Evolutionary conservation across 2,888 invertebrate species (phyloP).

Genomic region (Lordiphosa fenestrarum): DNA sequence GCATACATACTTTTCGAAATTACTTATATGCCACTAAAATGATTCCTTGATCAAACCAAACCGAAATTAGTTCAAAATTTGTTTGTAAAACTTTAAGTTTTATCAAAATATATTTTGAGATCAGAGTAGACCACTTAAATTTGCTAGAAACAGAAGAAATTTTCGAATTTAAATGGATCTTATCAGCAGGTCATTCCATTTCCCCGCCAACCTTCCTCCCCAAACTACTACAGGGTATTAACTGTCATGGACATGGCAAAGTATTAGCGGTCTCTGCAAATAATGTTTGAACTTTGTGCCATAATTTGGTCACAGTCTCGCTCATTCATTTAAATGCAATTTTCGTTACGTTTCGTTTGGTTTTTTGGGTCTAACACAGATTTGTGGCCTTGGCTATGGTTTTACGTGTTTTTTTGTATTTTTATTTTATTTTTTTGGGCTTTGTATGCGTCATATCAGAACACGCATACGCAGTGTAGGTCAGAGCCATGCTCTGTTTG

Average conservation of each 20-base stretch:
- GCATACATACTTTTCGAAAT: too few species aligned
- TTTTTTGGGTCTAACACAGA: slow-evolving; percentile 54
- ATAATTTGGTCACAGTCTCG: slow-evolving; percentile 56
- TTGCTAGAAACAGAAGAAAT: too few species aligned
- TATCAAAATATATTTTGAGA: too few species aligned
- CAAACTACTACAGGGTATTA: slow-evolving; percentile 46
- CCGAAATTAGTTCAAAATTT: too few species aligned
- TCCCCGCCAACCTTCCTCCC: too few species aligned
- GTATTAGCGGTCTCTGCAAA: slow-evolving; percentile 50
- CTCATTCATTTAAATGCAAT: background rate
- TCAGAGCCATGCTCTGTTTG: slow-evolving; percentile 14
- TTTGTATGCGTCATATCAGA: slow-evolving; percentile 62
- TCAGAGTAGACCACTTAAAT: too few species aligned
- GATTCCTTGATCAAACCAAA: too few species aligned
- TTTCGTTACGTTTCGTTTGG: slow-evolving; percentile 1
- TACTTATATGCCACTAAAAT: too few species aligned
- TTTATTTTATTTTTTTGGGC: slow-evolving; percentile 43
- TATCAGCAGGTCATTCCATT: too few species aligned
- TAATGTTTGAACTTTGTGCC: slow-evolving; percentile 67
- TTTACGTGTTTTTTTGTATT: background rate
- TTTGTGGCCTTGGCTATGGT: slow-evolving; percentile 62
- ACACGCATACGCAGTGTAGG: slow-evolving; percentile 24
- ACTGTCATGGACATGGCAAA: slow-evolving; percentile 32
- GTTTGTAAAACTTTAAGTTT: too few species aligned
- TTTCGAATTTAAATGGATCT: too few species aligned